Evolutionary conservation across 1,140 invertebrate species (phyloP).

Genomic region (Ceratina calcarata): DNA sequence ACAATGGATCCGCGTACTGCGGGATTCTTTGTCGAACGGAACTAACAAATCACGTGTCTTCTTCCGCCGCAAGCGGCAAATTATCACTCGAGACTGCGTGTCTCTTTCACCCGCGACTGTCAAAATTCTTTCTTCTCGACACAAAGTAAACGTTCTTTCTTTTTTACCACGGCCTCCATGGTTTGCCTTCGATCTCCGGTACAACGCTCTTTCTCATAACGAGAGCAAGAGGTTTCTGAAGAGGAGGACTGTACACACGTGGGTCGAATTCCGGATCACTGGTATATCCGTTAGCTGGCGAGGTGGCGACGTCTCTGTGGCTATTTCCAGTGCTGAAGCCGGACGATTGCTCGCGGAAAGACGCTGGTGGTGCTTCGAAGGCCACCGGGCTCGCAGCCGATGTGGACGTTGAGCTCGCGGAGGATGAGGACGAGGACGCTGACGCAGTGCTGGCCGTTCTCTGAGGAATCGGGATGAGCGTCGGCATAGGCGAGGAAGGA

Average conservation of each 20-base stretch:
- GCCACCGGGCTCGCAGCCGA: constrained; percentile 76
- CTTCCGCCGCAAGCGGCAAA: constrained; percentile 9
- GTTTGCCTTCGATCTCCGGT: constrained; percentile 80
- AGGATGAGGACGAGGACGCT: constrained; percentile 82
- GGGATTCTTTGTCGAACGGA: constrained; percentile 21
- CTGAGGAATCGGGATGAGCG: constrained; percentile 86
- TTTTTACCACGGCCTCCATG: constrained; percentile 87
- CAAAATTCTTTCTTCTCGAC: not conserved
- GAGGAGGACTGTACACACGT: constrained; percentile 80
- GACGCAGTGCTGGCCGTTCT: constrained; percentile 86
- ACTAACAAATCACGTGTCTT: constrained; percentile 34
- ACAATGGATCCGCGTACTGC: constrained; percentile 57
- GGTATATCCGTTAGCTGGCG: constrained; percentile 75
- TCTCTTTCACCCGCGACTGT: constrained; percentile 26
- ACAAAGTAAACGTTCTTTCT: not conserved
- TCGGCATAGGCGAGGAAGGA: constrained; percentile 82
- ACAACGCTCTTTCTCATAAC: constrained; percentile 84
- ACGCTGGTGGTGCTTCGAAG: constrained; percentile 74
- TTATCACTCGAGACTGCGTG: constrained; percentile 37
- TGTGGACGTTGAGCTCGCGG: constrained; percentile 76
- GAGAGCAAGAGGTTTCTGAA: constrained; percentile 85
- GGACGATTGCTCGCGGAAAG: constrained; percentile 75
- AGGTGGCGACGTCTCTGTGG: constrained; percentile 77
- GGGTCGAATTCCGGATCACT: constrained; percentile 77
- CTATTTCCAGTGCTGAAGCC: constrained; percentile 76